Evolutionary conservation across 2,888 invertebrate genomes (phyloP), one percentile per base, ranked within the genome.

Genomic region (Synergus itoensis): DNA sequence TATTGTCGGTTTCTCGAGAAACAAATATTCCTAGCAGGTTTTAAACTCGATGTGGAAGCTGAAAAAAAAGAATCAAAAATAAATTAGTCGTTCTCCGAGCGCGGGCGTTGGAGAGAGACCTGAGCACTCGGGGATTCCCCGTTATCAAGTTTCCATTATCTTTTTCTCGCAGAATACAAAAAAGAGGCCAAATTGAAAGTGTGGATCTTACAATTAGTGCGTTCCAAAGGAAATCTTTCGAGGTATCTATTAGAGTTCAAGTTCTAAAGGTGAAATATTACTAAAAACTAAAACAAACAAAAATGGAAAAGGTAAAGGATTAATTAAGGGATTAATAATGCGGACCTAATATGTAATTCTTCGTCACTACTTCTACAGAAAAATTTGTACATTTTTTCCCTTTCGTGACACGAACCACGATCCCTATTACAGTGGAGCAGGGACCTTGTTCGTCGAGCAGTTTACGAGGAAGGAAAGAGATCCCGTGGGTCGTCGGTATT

Each of bases 401-500:
- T 60, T 60, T 28, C 4, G 21, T 21, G 21, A 60, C 60, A 60
- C 21, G 21, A 21, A 21, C 21, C 12, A 12, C 21, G 21, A 21
- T 21, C 60, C 60, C 21, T 21, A 21, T 5, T 60, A 60, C 21
- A 77, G 77, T 65, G 60, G 75, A 73, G 82, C 73, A 77, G 63
- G 77, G 80, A 79, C 80, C 80, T 82, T 84, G 84, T 85, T 87
- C 85, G 85, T 86, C 84, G 84, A 83, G 83, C 82, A 84, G 84
- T 87, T 88, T 87, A 87, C 86, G 88, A 87, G 85, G 79, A 85
- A 87, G 84, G 85, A 85, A 85, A 82, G 84, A 83, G 81, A 84
- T 86, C 84, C 83, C 82, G 78, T 82, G 84, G 83, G 82, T 84
- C 82, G 84, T 83, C 65, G 84, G 77, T 85, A 84, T 87, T 83